Evolutionary conservation across 2,113 vertebrate genomes (phyloP), one percentile per base, ranked within the genome.

Genomic region (Cynoglossus semilaevis): DNA sequence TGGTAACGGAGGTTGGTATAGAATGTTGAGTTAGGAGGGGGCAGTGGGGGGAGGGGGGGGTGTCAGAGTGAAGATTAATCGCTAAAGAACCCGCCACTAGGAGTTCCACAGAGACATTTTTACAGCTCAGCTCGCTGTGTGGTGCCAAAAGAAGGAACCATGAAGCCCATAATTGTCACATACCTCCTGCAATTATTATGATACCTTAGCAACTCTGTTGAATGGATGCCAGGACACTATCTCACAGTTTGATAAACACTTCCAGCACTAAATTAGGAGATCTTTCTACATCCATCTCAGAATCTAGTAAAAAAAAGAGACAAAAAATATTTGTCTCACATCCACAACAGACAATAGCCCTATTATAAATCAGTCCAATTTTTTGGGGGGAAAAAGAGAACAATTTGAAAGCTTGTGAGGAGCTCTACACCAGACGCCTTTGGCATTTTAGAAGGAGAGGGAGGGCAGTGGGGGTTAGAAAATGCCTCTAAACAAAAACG

Each of bases 371-470:
- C 9, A 1, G 57, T 64, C 66, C 69, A 79, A 65, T 82, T 78
- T 80, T 29, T 29, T 29, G 2, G 59, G 65, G 52, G 58, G 5
- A 66, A 52, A 74, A 49, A 36, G 65, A 80, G 80, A 83, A 88
- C 85, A 81, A 82, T 88, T 71, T 78, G 70, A 71, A 72, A 77
- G 80, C 73, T 76, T 88, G 87, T 88, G 68, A 79, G 66, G 49
- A 77, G 61, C 56, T 18, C 47, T 75, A 58, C 50, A 58, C 68
- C 67, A 77, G 73, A 85, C 60, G 79, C 69, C 75, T 81, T 66
- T 67, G 74, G 76, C 82, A 90, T 90, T 84, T 89, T 54, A 74
- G 72, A 83, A 54, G 38, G 49, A 81, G 85, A 78, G 66, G 79
- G 79, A 79, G 74, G 67, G 66, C 18, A 67, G 60, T 76, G 78